Evolutionary conservation across 2,888 invertebrate genomes (phyloP), one percentile per base, ranked within the genome.

Genomic region (Lithophane ornitopus): DNA sequence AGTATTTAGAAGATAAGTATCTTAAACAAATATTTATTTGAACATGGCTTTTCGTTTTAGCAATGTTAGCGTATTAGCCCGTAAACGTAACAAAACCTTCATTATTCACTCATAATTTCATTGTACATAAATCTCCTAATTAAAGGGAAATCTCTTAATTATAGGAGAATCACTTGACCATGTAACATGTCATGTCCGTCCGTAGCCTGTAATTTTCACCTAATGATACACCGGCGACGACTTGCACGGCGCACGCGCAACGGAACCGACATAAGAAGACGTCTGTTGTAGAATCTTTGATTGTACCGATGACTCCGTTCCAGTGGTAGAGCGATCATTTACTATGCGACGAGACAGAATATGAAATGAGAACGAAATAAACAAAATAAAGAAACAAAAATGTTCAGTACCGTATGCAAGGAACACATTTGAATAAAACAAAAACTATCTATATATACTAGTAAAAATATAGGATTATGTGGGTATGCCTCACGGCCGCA

Each of bases 181-280:
- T 65, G 39, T 68, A 61, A 49, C 54, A 58, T 28, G 70, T 44
- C 54, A 58, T 28, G 70, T 44, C 19, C 22, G 19, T 46, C 8
- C 19, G 28, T 54, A 54, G 71, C 77, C 68, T 74, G 62, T 44
- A 66, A 68, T 77, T 83, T 85, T 77, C 82, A 81, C 78, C 39
- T 61, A 59, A 71, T 70, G 41, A 46, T n/a, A 70, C 81, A 52
- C 49, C 52, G 16, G 46, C 26, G 22, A 22, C 52, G 14, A 14
- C 41, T 26, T 46, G 14, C 12, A 9, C 11, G 61, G 59, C 54
- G 52, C 39, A 41, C n/a, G 65, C 52, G 39, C 80, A 28, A 16
- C 65, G 41, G 59, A 65, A 28, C 34, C 62, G 46, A 22, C 49
- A n/a, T 26, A 39, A 26, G 56, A 26, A 65, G 46, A 62, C 14